These are phyloP conservation scores for Lithobates pipiens DNA, from an alignment of 2,797 vertebrate species.

Conservation along the genomic window DNA sequence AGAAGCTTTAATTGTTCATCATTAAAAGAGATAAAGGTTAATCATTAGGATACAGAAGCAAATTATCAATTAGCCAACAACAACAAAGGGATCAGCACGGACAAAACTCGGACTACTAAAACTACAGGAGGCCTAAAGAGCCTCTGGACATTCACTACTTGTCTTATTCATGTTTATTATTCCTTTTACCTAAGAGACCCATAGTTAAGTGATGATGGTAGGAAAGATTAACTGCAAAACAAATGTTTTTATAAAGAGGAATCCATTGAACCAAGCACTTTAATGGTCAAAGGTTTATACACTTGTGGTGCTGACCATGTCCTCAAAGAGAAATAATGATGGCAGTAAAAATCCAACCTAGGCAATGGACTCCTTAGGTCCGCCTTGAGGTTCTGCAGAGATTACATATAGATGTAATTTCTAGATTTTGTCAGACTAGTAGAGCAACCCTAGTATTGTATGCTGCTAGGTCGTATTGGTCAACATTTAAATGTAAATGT, in stretches of 20 bases:
- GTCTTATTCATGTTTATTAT: background rate
- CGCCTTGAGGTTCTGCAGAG: background rate
- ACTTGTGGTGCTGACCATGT: background rate
- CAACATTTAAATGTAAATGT: too few relatives aligned
- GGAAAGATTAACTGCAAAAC: background rate
- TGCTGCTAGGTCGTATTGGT: too few relatives aligned
- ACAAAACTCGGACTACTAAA: background rate
- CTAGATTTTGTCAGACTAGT: background rate
- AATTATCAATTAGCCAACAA: conserved; percentile 30
- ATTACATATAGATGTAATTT: background rate
- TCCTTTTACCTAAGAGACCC: background rate
- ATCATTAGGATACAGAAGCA: background rate
- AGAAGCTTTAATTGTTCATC: conserved; percentile 8
- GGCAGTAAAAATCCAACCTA: background rate
- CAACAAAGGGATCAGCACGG: background rate
- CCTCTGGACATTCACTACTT: background rate
- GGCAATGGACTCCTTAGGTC: background rate
- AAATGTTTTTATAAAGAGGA: background rate
- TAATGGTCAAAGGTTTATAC: background rate
- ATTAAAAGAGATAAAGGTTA: conserved; percentile 10
- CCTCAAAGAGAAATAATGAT: background rate
- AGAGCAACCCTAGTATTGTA: background rate
- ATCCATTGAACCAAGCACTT: background rate
- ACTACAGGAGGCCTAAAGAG: background rate
- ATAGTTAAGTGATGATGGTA: background rate